phyloP scores from a whole-genome alignment of 2,113 vertebrate species.

The Axis porcinus region DNA sequence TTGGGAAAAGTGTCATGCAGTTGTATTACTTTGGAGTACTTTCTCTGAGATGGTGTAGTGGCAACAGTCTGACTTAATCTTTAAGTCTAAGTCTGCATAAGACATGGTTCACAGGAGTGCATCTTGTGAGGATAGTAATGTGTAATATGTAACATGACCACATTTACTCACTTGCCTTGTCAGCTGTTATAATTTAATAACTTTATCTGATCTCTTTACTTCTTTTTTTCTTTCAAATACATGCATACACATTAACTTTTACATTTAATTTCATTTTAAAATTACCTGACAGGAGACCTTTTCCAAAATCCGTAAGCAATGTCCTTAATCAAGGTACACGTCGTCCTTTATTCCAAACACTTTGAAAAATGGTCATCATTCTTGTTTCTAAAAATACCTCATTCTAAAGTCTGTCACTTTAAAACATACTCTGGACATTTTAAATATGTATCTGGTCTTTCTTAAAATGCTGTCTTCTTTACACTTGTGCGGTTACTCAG shows the following conservation, averaged over 20 bases:
- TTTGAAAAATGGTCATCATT: neutral
- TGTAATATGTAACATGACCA: neutral
- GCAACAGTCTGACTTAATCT: neutral
- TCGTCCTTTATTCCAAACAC: neutral
- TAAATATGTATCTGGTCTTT: neutral
- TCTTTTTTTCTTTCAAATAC: neutral
- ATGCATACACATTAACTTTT: neutral
- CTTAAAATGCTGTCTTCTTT: neutral
- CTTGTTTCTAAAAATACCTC: neutral
- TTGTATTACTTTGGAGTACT: neutral
- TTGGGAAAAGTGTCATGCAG: neutral
- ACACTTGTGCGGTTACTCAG: neutral
- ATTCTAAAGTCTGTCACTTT: neutral
- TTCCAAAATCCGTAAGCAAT: neutral
- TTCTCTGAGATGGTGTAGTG: neutral
- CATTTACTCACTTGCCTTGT: neutral
- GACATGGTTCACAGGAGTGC: neutral
- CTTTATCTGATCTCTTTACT: neutral
- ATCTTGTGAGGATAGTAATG: neutral
- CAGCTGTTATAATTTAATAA: neutral
- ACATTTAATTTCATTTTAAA: constrained; percentile 31
- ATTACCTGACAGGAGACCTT: neutral
- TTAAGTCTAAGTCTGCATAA: neutral
- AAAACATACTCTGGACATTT: neutral
- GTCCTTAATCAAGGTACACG: neutral